These are phyloP conservation scores for Muscicapa striata DNA, from an alignment of 2,797 vertebrate species.

Conservation along the genomic window DNA sequence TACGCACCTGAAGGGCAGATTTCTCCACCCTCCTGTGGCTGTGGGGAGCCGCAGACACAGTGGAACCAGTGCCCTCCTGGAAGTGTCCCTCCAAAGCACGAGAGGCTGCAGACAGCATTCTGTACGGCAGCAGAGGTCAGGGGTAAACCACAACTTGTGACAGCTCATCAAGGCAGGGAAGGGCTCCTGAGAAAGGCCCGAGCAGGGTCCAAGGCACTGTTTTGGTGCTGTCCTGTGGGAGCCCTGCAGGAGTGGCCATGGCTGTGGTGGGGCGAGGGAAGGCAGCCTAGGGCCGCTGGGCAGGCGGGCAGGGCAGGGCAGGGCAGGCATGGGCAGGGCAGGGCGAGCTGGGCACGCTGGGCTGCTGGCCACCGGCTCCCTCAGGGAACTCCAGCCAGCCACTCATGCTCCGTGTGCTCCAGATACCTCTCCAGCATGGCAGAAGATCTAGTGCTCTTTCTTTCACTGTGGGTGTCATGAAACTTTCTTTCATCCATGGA, in stretches of 20 bases:
- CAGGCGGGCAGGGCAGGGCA: not conserved
- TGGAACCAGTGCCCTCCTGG: constrained; percentile 2
- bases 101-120: not conserved
- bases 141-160: not conserved
- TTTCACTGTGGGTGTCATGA: accelerated
- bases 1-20: constrained; percentile 20
- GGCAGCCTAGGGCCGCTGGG: constrained; percentile 11
- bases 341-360: not conserved
- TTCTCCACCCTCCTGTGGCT: constrained; percentile 27
- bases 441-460: not conserved
- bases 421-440: not conserved
- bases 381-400: not conserved
- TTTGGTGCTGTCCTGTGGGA: not conserved
- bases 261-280: not conserved
- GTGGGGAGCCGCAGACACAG: constrained; percentile 22
- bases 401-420: not conserved
- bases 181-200: not conserved
- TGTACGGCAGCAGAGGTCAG: not conserved
- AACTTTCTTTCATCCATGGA: not conserved
- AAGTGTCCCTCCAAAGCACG: not conserved
- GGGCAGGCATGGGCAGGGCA: not conserved
- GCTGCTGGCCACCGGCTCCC: not conserved
- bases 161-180: not conserved
- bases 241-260: not conserved
- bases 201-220: not conserved